Conservation (phyloP, 2,113 vertebrate genomes). For the Seriola quinqueradiata region DNA sequence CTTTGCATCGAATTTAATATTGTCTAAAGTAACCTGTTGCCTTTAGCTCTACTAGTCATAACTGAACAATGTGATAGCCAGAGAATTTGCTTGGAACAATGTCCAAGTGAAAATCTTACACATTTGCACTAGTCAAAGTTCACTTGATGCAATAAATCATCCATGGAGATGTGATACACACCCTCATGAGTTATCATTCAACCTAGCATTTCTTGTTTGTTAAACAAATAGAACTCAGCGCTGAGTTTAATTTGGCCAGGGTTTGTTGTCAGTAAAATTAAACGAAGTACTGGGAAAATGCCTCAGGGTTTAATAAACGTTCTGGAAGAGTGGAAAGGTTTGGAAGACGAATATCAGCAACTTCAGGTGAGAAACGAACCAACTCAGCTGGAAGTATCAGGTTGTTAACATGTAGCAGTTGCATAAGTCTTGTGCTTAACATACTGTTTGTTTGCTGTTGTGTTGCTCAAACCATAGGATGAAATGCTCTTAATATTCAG, state of each 20-base stretch:
- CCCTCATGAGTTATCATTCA: conserved; percentile 34
- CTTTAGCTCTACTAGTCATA: conserved; percentile 12
- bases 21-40: not conserved
- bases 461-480: not conserved
- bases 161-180: conserved; percentile 51
- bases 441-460: not conserved
- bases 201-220: conserved; percentile 19
- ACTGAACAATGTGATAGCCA: conserved; percentile 22
- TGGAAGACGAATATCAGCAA: conserved; percentile 89
- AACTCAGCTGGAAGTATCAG: not conserved
- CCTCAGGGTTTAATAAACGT: conserved; percentile 64
- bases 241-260: not conserved
- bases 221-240: not conserved
- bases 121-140: conserved; percentile 76
- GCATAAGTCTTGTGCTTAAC: not conserved
- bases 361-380: conserved; percentile 86
- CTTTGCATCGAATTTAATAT: not conserved
- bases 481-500: not conserved
- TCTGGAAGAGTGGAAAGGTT: conserved; percentile 88
- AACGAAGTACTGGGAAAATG: conserved; percentile 56
- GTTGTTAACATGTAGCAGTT: not conserved
- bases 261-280: not conserved
- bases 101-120: conserved; percentile 52
- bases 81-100: conserved; percentile 49
- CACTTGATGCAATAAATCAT: conserved; percentile 72